Base-by-base conservation (phyloP, 2,888 invertebrate genomes). In the Acrobasis repandana region DNA sequence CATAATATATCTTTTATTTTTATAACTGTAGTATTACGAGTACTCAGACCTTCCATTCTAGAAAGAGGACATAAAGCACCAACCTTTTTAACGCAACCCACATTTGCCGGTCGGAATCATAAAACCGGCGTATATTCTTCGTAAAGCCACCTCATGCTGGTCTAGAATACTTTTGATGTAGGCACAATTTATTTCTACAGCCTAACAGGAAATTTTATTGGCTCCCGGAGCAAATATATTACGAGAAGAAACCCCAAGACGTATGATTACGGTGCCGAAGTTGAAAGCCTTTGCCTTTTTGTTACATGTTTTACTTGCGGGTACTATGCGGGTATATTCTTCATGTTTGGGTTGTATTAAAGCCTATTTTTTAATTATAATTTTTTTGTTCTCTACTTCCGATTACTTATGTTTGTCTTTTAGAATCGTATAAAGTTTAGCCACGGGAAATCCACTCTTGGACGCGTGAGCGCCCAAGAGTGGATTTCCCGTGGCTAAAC, bases 191-290 rank as follows among this genome's bases (percentile, higher is more conserved):
- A 58, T 58, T n/a, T 57, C 58, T 49, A 36, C 48, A 49, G 58
- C 58, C 58, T 58, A 58, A 58, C 49, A 49, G 58, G 49, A 18
- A 58, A 58, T 49, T 58, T 58, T 58, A 58, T 58, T 58, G 58
- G 58, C 18, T 49, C 58, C 9, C 49, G 8, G 58, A 49, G 49
- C 49, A 48, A 34, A 49, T 49, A 58, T 58, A 49, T 58, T 48
- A 34, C 47, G 48, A 48, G 57, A 16, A 48, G 57, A 16, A 57
- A 48, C 48, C 34, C 47, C 57, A 48, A 48, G 57, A 48, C 54
- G 54, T 38, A 54, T 57, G 48, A 57, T 57, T 47, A 47, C 47
- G 57, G 18, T 57, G 54, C 54, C 52, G 20, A 48, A 11, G 57
- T 48, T 57, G 47, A 34, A 18, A 48, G 47, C 48, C 14, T 43